These are phyloP conservation scores for Conus canariensis DNA, from an alignment of 2,888 invertebrate species.

Conservation along the genomic window DNA sequence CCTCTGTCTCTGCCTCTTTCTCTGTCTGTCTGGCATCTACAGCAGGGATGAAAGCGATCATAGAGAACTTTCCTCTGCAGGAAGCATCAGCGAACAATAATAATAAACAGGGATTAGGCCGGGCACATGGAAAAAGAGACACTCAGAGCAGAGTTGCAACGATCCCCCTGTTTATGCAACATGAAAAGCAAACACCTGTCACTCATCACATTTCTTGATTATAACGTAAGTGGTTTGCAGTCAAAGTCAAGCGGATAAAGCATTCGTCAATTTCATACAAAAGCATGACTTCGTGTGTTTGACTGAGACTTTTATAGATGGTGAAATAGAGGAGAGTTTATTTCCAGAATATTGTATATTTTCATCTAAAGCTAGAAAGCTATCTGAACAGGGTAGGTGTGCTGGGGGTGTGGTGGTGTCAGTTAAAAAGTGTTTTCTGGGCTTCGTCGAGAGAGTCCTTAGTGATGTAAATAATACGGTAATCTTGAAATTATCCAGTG, in stretches of 20 bases:
- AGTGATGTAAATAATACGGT: not conserved
- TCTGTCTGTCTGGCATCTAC: not conserved
- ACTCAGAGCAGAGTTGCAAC: not conserved
- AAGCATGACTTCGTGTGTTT: not conserved
- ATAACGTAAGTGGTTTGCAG: not conserved
- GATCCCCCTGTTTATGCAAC: not conserved
- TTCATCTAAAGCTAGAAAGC: not conserved
- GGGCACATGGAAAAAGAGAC: not conserved
- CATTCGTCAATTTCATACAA: not conserved
- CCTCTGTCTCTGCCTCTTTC: too few relatives aligned
- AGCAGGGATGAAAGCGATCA: not conserved
- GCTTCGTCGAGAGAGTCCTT: not conserved
- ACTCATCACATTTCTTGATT: not conserved
- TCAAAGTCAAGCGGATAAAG: not conserved
- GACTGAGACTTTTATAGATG: not conserved
- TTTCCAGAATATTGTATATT: not conserved
- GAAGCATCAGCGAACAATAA: not conserved
- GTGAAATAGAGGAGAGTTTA: not conserved
- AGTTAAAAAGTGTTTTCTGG: not conserved
- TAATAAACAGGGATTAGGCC: not conserved
- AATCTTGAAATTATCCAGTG: not conserved
- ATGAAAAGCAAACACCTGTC: not conserved
- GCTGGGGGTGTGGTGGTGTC: not conserved
- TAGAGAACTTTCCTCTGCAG: not conserved
- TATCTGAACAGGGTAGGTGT: not conserved